Evolutionary conservation across 2,888 invertebrate species (phyloP).

Genomic region (Callyntrura sp.): DNA sequence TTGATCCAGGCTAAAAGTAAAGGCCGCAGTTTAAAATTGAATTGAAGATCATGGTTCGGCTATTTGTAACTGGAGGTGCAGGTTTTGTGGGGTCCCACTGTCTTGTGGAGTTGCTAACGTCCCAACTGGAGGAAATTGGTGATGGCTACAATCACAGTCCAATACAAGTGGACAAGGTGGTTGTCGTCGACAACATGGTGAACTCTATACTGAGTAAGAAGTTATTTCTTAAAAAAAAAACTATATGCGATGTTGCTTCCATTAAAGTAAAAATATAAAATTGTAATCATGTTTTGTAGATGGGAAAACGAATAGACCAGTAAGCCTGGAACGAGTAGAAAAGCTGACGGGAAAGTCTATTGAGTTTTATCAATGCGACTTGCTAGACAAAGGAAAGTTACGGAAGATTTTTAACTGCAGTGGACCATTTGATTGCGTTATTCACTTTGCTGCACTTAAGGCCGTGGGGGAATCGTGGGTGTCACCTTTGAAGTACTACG

Average conservation of each 20-base stretch:
- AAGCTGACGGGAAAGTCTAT: background rate
- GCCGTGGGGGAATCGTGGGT: slow-evolving; percentile 12
- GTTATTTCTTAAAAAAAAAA: background rate
- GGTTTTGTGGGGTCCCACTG: slow-evolving; percentile 39
- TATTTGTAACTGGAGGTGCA: slow-evolving; percentile 43
- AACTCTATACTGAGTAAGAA: slow-evolving; percentile 16
- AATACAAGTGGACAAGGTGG: too few species aligned
- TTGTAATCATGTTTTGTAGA: background rate
- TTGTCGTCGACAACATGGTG: slow-evolving; percentile 15
- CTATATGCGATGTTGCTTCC: background rate
- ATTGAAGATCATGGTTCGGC: background rate
- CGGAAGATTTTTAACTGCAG: slow-evolving; percentile 89
- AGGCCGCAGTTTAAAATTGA: too few species aligned
- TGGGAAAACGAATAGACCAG: too few species aligned
- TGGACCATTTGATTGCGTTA: slow-evolving; percentile 45
- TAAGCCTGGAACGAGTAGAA: slow-evolving; percentile 18
- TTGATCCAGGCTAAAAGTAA: too few species aligned
- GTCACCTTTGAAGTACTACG: slow-evolving; percentile 14
- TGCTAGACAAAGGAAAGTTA: slow-evolving; percentile 88
- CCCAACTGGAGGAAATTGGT: too few species aligned
- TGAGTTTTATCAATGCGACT: background rate
- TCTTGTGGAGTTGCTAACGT: background rate
- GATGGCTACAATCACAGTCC: background rate
- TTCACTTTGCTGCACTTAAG: slow-evolving; percentile 36
- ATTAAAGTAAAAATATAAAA: too few species aligned